Evolutionary conservation across 2,113 vertebrate genomes (phyloP).

Genomic region (Tyrannus savana): DNA sequence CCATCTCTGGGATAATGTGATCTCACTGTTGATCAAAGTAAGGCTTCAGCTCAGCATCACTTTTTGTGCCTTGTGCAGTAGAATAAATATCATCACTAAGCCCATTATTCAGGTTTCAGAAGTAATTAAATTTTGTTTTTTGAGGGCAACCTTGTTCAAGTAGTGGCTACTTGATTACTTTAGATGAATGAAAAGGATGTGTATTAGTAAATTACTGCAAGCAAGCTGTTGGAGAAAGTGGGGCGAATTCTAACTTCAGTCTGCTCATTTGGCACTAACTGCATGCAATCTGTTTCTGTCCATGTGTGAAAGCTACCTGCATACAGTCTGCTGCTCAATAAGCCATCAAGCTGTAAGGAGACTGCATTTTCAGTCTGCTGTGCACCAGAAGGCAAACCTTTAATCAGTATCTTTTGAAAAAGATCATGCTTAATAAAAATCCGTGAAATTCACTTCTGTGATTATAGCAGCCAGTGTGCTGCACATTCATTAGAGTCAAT

Average conservation of each 20-base stretch:
- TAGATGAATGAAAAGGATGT: not conserved
- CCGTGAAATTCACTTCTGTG: slow-evolving; percentile 41
- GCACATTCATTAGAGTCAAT: slow-evolving; percentile 52
- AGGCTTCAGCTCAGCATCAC: not conserved
- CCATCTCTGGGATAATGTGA: not conserved
- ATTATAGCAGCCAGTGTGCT: slow-evolving; percentile 28
- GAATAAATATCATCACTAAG: not conserved
- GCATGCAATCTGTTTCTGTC: slow-evolving; percentile 41
- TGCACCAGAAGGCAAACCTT: slow-evolving; percentile 33
- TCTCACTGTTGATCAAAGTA: slow-evolving; percentile 14
- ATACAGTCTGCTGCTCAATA: not conserved
- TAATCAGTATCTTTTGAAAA: slow-evolving; percentile 63
- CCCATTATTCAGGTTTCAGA: slow-evolving; percentile 52
- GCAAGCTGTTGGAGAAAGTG: not conserved
- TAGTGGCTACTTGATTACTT: slow-evolving; percentile 35
- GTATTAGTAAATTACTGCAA: slow-evolving; percentile 2
- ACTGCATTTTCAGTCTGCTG: slow-evolving; percentile 36
- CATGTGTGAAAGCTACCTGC: slow-evolving; percentile 42
- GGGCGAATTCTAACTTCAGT: not conserved
- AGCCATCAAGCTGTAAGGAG: not conserved
- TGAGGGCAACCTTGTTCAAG: not conserved
- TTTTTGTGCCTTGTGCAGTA: not conserved
- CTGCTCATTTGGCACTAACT: slow-evolving; percentile 46
- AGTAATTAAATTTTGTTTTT: slow-evolving; percentile 30
- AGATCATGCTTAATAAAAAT: slow-evolving; percentile 55